These are phyloP conservation scores for Protomyctophum bolini DNA, from an alignment of 2,113 vertebrate species.

Conservation along the genomic window DNA sequence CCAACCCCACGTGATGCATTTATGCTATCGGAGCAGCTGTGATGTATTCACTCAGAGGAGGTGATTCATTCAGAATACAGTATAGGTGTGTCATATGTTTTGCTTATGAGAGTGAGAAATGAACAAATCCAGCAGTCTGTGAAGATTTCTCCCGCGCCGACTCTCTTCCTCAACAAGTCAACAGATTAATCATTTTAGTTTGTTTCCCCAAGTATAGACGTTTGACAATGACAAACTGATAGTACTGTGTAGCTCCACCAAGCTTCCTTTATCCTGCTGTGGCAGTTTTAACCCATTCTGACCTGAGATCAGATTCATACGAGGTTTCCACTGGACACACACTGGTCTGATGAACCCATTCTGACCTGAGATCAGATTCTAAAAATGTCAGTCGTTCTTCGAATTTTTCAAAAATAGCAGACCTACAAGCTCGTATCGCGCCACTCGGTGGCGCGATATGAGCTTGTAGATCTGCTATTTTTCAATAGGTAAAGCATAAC, in stretches of 20 bases:
- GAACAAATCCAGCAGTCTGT: conserved; percentile 53
- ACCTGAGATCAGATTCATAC: too few relatives aligned
- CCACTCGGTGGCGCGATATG: too few relatives aligned
- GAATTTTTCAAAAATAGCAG: too few relatives aligned
- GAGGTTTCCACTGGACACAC: too few relatives aligned
- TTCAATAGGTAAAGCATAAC: too few relatives aligned
- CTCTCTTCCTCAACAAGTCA: conserved; percentile 28
- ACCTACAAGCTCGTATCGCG: too few relatives aligned
- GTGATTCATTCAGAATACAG: not conserved
- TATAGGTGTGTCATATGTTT: not conserved
- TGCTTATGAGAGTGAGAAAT: conserved; percentile 6
- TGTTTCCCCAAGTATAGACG: not conserved
- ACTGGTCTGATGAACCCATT: too few relatives aligned
- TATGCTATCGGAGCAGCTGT: not conserved
- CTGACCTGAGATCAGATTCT: too few relatives aligned
- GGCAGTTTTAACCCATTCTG: too few relatives aligned
- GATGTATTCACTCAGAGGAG: not conserved
- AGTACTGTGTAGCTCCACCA: conserved; percentile 2
- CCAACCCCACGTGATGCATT: not conserved
- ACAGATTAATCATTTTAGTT: conserved; percentile 13
- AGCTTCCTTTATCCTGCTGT: not conserved
- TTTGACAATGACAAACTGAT: conserved; percentile 22
- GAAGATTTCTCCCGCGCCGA: conserved; percentile 30
- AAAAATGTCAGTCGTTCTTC: too few relatives aligned
- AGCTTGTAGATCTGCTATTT: too few relatives aligned